phyloP scores from a whole-genome alignment of 2,888 invertebrate genomes.

The Epinotia bilunana region DNA sequence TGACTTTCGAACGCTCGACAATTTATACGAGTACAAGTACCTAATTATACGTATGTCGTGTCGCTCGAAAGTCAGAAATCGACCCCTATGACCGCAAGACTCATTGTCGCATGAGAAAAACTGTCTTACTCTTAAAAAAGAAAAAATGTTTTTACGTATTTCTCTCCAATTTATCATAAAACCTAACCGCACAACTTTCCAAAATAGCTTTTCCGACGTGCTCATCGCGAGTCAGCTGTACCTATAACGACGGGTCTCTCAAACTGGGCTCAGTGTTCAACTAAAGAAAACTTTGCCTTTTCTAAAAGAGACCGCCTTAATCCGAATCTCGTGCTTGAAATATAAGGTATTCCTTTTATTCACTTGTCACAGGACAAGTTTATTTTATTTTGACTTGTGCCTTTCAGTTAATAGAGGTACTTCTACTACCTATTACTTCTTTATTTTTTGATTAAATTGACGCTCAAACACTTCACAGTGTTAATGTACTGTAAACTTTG shows the following conservation, averaged over 20 bases:
- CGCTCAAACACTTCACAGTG: not conserved
- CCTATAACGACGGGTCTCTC: constrained; percentile 7
- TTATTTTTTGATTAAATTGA: not conserved
- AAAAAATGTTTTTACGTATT: no score
- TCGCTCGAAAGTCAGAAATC: no score
- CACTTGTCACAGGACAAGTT: not conserved
- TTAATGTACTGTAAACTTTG: not conserved
- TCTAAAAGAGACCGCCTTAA: constrained; percentile 35
- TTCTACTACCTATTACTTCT: not conserved
- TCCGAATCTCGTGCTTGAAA: constrained; percentile 20
- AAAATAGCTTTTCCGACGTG: not conserved
- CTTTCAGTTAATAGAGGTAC: not conserved
- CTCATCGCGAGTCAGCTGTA: constrained; percentile 12
- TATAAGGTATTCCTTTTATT: constrained; percentile 6
- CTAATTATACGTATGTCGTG: no score
- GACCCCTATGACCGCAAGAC: no score
- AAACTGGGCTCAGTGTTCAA: constrained; percentile 30
- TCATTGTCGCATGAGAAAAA: no score
- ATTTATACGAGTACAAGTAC: no score
- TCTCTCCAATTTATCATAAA: not conserved
- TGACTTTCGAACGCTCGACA: no score
- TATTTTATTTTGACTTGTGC: not conserved
- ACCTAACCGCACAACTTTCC: not conserved
- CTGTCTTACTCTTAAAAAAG: no score
- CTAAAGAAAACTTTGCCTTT: constrained; percentile 30